These are phyloP conservation scores for Podocnemis expansa DNA, from an alignment of 2,113 vertebrate genomes.

Conservation along the genomic window DNA sequence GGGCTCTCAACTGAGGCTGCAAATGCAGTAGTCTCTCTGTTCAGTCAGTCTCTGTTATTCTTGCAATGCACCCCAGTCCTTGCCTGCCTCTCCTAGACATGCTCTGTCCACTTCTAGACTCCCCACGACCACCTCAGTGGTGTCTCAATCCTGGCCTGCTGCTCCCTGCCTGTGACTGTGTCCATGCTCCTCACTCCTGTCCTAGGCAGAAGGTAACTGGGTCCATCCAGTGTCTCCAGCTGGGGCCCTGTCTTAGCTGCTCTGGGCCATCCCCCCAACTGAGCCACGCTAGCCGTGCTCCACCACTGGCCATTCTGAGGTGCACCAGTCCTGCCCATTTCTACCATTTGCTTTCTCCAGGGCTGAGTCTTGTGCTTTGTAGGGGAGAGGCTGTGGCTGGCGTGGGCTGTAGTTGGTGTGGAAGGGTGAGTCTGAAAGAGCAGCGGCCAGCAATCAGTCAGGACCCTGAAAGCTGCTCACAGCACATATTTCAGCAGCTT, in stretches of 20 bases:
- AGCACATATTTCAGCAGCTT: not conserved
- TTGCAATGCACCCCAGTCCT: not conserved
- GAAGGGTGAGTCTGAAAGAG: not conserved
- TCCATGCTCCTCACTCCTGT: not conserved
- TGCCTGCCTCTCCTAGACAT: not conserved
- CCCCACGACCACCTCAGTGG: too few relatives aligned
- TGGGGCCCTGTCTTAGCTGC: not conserved
- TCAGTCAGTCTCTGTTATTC: not conserved
- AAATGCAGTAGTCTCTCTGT: not conserved
- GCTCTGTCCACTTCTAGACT: too few relatives aligned
- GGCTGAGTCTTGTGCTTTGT: not conserved
- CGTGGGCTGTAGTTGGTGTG: too few relatives aligned
- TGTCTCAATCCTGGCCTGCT: not conserved
- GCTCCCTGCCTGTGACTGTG: not conserved
- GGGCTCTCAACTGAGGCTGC: not conserved
- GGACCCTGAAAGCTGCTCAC: not conserved
- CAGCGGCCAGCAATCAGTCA: too few relatives aligned
- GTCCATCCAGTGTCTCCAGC: too few relatives aligned
- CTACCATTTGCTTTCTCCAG: not conserved
- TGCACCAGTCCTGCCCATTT: not conserved
- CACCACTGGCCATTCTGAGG: not conserved
- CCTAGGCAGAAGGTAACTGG: too few relatives aligned
- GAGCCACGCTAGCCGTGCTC: too few relatives aligned
- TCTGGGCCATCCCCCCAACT: not conserved
- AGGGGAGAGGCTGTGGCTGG: not conserved